A percentile compares a stretch with the other conserved stretches of the same genome.
Evolutionary conservation across 2,113 vertebrate genomes (phyloP).

Genomic region (Marmota monax): DNA sequence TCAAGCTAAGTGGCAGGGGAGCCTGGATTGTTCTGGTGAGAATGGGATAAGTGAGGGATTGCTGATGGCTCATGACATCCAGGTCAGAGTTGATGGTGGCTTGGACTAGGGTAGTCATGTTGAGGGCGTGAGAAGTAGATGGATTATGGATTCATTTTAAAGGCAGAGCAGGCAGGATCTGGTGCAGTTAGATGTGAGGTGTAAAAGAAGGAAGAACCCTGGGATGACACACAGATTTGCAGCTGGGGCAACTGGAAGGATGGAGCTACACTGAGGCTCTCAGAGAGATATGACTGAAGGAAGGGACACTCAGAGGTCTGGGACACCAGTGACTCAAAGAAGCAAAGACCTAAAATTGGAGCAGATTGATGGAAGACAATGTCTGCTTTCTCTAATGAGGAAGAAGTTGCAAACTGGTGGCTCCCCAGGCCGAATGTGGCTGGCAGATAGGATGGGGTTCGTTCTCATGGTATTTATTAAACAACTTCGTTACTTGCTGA

Average conservation of each 20-base stretch:
- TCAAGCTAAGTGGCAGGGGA: background rate
- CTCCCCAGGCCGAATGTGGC: background rate
- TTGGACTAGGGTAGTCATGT: background rate
- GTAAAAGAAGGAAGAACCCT: background rate
- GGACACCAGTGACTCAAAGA: background rate
- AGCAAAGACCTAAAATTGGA: background rate
- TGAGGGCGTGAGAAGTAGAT: background rate
- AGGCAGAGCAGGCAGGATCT: background rate
- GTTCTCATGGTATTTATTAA: background rate
- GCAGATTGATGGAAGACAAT: background rate
- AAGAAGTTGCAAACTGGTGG: background rate
- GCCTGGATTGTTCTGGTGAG: background rate
- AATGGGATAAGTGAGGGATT: background rate
- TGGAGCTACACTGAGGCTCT: fast-evolving
- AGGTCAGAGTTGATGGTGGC: background rate
- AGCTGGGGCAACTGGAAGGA: background rate
- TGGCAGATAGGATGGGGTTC: background rate
- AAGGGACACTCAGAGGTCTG: background rate
- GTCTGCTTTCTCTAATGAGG: background rate
- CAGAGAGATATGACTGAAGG: background rate
- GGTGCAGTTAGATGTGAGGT: background rate
- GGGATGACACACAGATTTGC: background rate
- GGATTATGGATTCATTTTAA: background rate
- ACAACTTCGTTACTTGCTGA: background rate
- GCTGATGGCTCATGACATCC: background rate